Conservation (phyloP, 2,888 invertebrate species). For the Sarcophaga variegata region DNA sequence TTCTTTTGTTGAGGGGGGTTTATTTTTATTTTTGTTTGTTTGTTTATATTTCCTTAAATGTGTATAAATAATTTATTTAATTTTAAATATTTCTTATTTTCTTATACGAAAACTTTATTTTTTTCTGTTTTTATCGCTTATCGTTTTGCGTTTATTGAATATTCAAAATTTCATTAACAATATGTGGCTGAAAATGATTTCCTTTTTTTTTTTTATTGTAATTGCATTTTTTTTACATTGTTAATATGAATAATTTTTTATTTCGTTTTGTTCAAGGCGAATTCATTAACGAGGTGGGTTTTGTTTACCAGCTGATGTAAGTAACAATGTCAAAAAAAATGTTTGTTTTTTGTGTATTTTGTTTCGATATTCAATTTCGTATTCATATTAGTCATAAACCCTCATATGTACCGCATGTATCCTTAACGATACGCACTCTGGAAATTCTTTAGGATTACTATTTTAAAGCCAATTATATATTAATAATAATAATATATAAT, state of each 20-base stretch:
- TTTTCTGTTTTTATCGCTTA: not conserved
- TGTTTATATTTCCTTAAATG: slow-evolving; percentile 59
- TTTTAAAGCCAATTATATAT: too few relatives aligned
- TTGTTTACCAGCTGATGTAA: too few relatives aligned
- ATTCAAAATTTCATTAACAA: slow-evolving; percentile 83
- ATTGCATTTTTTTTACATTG: slow-evolving; percentile 41
- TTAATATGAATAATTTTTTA: slow-evolving; percentile 60
- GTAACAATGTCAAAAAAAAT: too few relatives aligned
- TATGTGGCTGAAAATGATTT: slow-evolving; percentile 84
- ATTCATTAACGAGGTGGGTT: too few relatives aligned
- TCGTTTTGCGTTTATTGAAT: slow-evolving; percentile 7
- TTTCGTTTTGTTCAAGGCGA: slow-evolving; percentile 29
- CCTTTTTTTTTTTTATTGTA: slow-evolving; percentile 81
- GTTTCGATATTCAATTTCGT: too few relatives aligned
- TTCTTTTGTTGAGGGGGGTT: not conserved
- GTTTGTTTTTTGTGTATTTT: too few relatives aligned
- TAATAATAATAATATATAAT: too few relatives aligned
- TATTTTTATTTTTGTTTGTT: slow-evolving; percentile 11
- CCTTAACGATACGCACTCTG: too few relatives aligned
- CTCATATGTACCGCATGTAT: too few relatives aligned
- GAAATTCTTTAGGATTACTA: too few relatives aligned
- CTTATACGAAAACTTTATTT: slow-evolving; percentile 27
- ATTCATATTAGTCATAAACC: too few relatives aligned
- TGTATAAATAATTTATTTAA: slow-evolving; percentile 67
- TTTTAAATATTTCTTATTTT: slow-evolving; percentile 48